Percentiles rank a stretch among this genome's conserved stretches.
These are phyloP conservation scores for Gastrophryne carolinensis DNA, from an alignment of 2,797 vertebrate species.

Conservation along the genomic window DNA sequence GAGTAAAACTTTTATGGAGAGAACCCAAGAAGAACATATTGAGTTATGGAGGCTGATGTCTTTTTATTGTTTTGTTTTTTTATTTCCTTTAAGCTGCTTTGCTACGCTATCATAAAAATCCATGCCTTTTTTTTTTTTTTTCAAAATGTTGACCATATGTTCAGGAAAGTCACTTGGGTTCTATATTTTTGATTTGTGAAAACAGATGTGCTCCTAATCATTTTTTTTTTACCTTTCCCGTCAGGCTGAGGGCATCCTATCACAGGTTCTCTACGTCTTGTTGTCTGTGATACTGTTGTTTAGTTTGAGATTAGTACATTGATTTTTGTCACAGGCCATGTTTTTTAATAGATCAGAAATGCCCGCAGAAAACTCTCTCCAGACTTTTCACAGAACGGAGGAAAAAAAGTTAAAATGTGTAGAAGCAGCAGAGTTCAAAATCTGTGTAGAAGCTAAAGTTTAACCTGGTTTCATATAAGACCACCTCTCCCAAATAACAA, in stretches of 20 bases:
- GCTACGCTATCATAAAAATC: conserved; percentile 26
- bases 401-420: conserved; percentile 28
- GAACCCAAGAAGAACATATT: conserved; percentile 14
- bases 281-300: conserved; percentile 68
- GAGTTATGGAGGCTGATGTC: conserved; percentile 30
- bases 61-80: conserved; percentile 30
- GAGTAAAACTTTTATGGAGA: conserved; percentile 54
- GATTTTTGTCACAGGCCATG: conserved; percentile 75
- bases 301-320: conserved; percentile 71
- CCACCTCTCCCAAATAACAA: too few species aligned
- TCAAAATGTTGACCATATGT: conserved; percentile 50
- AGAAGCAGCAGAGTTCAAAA: not conserved
- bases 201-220: conserved; percentile 19
- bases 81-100: not conserved
- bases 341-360: conserved; percentile 68
- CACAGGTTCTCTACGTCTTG: conserved; percentile 62
- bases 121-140: conserved; percentile 32
- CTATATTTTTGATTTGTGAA: conserved; percentile 44
- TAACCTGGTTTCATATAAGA: too few species aligned
- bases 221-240: conserved; percentile 50
- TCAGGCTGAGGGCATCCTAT: conserved; percentile 59
- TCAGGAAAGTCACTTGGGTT: conserved; percentile 47
- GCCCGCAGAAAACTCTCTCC: conserved; percentile 60
- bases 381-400: too few species aligned
- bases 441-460: not conserved